These are phyloP conservation scores for Drosophila melanocephala DNA, from an alignment of 2,888 invertebrate genomes.

Conservation along the genomic window DNA sequence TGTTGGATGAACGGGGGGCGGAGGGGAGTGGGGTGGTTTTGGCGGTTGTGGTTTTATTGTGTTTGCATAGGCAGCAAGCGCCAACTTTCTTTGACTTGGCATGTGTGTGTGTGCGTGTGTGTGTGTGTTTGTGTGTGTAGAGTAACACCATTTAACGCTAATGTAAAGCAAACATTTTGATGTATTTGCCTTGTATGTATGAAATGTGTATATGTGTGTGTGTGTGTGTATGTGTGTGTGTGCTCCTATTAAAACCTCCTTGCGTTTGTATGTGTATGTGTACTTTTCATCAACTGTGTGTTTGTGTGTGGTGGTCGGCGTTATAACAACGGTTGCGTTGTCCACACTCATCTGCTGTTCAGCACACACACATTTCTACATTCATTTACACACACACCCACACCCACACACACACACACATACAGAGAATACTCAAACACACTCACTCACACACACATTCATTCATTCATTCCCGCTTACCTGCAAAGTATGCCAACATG, in stretches of 20 bases:
- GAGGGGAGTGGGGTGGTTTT: too few relatives aligned
- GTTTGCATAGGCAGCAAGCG: conserved; percentile 47
- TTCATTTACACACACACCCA: conserved; percentile 9
- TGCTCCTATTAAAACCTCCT: conserved; percentile 45
- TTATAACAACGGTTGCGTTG: conserved; percentile 59
- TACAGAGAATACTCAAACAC: background rate
- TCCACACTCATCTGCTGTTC: conserved; percentile 29
- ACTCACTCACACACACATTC: background rate
- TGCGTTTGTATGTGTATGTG: conserved; percentile 69
- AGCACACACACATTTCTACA: conserved; percentile 1
- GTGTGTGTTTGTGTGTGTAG: conserved; percentile 52
- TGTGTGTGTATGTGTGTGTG: conserved; percentile 19
- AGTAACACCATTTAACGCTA: conserved; percentile 80
- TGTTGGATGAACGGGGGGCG: background rate
- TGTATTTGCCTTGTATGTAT: conserved; percentile 69
- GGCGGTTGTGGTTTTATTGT: conserved; percentile 22
- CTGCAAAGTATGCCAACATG: conserved; percentile 97
- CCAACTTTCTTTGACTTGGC: conserved; percentile 48
- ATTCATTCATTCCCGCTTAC: conserved; percentile 87
- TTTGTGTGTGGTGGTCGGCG: conserved; percentile 62
- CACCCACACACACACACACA: background rate
- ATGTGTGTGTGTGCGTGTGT: conserved; percentile 11
- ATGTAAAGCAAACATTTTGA: conserved; percentile 82
- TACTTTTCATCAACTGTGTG: conserved; percentile 74
- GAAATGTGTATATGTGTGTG: conserved; percentile 13